Percentiles rank a stretch among this genome's conserved stretches.
phyloP scores from a whole-genome alignment of 2,888 invertebrate species.

The Eilema caniola region DNA sequence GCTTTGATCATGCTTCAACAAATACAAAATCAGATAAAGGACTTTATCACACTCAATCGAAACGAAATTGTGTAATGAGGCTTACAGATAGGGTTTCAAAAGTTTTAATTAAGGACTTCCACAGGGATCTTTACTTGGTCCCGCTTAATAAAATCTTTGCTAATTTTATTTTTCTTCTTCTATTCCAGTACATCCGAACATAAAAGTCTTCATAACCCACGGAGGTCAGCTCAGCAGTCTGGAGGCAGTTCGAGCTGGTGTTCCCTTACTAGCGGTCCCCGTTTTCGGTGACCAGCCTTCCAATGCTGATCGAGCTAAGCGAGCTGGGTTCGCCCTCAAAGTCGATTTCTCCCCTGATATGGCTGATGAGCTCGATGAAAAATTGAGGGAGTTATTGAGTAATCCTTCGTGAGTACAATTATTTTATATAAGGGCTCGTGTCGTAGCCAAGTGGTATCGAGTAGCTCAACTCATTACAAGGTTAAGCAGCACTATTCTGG shows the following conservation, averaged over 20 bases:
- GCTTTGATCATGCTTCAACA: background rate
- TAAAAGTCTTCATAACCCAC: constrained; percentile 64
- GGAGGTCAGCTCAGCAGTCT: constrained; percentile 63
- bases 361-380: constrained; percentile 51
- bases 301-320: constrained; percentile 60
- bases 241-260: constrained; percentile 63
- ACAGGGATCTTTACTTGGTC: background rate
- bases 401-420: constrained; percentile 58
- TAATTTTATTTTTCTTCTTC: background rate
- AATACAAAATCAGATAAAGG: no score
- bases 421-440: background rate
- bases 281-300: constrained; percentile 72
- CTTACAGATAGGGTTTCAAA: background rate
- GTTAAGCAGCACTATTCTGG: no score
- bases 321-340: constrained; percentile 58
- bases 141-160: background rate
- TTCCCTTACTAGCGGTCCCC: constrained; percentile 68
- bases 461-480: no score
- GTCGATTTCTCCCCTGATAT: constrained; percentile 54
- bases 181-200: constrained; percentile 61
- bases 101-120: background rate
- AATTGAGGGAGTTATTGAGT: constrained; percentile 57
- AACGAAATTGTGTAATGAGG: no score
- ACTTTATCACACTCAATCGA: no score
- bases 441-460: no score